These are phyloP conservation scores for Tenthredo scrophulariae DNA, from an alignment of 2,888 invertebrate species.

Conservation along the genomic window DNA sequence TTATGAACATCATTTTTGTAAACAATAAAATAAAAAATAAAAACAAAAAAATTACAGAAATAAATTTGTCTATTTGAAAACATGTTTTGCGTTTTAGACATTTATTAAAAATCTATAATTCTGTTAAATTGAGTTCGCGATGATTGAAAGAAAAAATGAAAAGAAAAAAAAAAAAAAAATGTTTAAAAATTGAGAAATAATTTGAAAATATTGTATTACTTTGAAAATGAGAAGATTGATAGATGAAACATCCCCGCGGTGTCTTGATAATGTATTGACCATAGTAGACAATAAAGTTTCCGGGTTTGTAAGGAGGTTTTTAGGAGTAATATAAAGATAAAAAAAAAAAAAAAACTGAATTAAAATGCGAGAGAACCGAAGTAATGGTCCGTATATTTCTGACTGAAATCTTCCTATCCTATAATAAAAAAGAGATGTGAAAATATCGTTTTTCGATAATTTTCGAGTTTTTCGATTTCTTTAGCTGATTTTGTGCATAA, in stretches of 20 bases:
- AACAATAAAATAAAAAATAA: not conserved
- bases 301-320: not conserved
- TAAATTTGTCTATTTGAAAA: not conserved
- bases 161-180: too few species aligned
- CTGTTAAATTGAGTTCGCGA: not conserved
- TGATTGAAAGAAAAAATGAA: not conserved
- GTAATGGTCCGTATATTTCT: not conserved
- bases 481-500: too few species aligned
- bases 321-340: not conserved
- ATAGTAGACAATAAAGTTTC: not conserved
- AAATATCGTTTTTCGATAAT: too few species aligned
- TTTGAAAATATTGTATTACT: not conserved
- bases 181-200: not conserved
- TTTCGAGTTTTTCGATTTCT: too few species aligned
- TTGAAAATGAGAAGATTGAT: not conserved
- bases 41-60: not conserved
- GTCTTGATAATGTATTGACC: not conserved
- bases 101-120: not conserved
- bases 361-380: not conserved
- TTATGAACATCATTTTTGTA: conserved; percentile 20
- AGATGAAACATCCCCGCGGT: not conserved
- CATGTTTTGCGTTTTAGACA: not conserved
- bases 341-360: not conserved
- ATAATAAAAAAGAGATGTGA: too few species aligned
- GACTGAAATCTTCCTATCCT: not conserved